A percentile compares a stretch with the other conserved stretches of the same genome.
Conservation (phyloP, 2,888 invertebrate species). For the Tetragonula carbonaria region DNA sequence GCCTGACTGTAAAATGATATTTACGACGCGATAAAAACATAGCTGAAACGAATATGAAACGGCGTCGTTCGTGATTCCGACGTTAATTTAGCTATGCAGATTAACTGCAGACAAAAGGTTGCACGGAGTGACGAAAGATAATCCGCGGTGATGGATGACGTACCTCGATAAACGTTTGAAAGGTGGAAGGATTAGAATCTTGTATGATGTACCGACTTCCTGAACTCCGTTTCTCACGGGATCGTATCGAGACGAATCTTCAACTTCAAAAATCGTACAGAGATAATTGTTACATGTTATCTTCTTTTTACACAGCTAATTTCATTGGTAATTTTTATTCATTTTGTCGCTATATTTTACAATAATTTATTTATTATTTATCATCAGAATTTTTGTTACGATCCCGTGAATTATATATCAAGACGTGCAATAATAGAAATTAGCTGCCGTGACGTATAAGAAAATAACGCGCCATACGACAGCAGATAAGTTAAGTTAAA, state of each 20-base stretch:
- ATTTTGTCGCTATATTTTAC: no score
- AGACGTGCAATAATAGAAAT: neutral
- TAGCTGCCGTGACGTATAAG: neutral
- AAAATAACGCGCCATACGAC: neutral
- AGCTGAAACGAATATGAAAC: constrained; percentile 38
- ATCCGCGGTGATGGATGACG: constrained; percentile 50
- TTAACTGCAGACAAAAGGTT: constrained; percentile 55
- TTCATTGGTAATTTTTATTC: no score
- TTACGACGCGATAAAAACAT: constrained; percentile 49
- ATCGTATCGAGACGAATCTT: constrained; percentile 23
- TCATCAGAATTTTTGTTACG: no score
- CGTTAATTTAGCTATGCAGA: constrained; percentile 41
- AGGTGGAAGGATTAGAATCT: constrained; percentile 46
- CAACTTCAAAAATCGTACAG: neutral
- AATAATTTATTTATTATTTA: no score
- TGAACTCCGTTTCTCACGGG: constrained; percentile 47
- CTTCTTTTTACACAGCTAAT: no score
- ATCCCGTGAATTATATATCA: no score
- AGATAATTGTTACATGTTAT: no score
- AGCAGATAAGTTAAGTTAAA: neutral
- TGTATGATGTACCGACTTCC: constrained; percentile 27
- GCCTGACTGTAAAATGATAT: constrained; percentile 38
- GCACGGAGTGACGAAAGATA: constrained; percentile 55
- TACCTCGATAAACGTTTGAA: constrained; percentile 2
- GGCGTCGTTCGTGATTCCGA: constrained; percentile 28